These are phyloP conservation scores for Podiceps cristatus DNA, from an alignment of 2,113 vertebrate genomes.

Conservation along the genomic window DNA sequence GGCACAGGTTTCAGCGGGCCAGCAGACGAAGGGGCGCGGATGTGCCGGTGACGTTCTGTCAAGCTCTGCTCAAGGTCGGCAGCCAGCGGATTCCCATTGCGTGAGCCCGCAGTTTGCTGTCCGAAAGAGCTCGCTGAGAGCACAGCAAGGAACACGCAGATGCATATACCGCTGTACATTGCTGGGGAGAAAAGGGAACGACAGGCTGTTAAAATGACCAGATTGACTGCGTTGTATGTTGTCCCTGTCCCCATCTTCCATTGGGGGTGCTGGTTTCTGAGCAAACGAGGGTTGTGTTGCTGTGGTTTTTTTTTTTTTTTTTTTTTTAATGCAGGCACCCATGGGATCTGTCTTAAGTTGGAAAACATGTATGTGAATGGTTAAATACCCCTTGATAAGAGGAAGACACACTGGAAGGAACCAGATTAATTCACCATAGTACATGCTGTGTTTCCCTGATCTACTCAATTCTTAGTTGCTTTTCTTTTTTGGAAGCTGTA, in stretches of 20 bases:
- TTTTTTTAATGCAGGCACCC: not conserved
- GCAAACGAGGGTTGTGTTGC: not conserved
- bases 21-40: slow-evolving; percentile 71
- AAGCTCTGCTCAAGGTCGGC: slow-evolving; percentile 63
- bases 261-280: not conserved
- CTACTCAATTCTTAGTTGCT: not conserved
- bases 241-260: not conserved
- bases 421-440: not conserved
- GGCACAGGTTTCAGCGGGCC: slow-evolving; percentile 73
- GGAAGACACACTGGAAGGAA: not conserved
- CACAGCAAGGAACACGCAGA: slow-evolving; percentile 86
- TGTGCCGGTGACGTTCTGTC: slow-evolving; percentile 57
- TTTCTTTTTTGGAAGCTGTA: not conserved
- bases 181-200: slow-evolving; percentile 48
- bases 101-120: slow-evolving; percentile 74
- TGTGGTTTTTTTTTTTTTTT: no score
- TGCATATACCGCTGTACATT: slow-evolving; percentile 86
- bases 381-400: not conserved
- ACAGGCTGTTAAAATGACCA: not conserved
- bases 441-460: not conserved
- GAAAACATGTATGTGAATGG: accelerated
- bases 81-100: slow-evolving; percentile 54
- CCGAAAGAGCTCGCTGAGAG: slow-evolving; percentile 83
- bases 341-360: not conserved
- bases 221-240: accelerated